Conservation (phyloP, 2,888 invertebrate genomes). For the Lasioglossum zephyrum region DNA sequence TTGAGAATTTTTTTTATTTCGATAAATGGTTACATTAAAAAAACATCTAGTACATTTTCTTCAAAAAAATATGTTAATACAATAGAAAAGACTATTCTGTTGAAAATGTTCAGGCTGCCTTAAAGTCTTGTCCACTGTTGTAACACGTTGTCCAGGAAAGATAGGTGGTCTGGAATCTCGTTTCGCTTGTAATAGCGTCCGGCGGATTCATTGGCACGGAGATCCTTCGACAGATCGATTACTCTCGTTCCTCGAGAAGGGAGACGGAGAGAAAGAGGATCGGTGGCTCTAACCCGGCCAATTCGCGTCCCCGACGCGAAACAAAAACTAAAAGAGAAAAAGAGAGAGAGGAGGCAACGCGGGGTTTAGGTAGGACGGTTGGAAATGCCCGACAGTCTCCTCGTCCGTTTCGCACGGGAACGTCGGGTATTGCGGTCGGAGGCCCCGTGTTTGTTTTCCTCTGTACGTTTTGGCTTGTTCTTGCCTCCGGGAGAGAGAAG, state of each 20-base stretch:
- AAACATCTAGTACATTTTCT: too few species aligned
- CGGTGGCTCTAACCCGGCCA: slow-evolving; percentile 38
- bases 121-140: neutral
- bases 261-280: neutral
- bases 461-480: slow-evolving; percentile 19
- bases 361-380: slow-evolving; percentile 10
- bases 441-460: slow-evolving; percentile 27
- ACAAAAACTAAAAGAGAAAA: slow-evolving; percentile 16
- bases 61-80: neutral
- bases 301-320: slow-evolving; percentile 33
- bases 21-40: too few species aligned
- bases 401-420: slow-evolving; percentile 22
- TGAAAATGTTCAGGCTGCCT: neutral
- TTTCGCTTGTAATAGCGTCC: slow-evolving; percentile 72
- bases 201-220: slow-evolving; percentile 78
- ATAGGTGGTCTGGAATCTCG: slow-evolving; percentile 67
- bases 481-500: slow-evolving; percentile 5
- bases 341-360: neutral
- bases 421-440: slow-evolving; percentile 30
- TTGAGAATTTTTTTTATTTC: too few species aligned
- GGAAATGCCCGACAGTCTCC: slow-evolving; percentile 21
- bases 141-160: slow-evolving; percentile 40
- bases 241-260: slow-evolving; percentile 61
- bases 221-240: slow-evolving; percentile 78
- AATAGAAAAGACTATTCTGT: neutral